Evolutionary conservation across 2,797 vertebrate species (phyloP), one percentile per base, ranked within the genome.

Genomic region (Rhinella marina): DNA sequence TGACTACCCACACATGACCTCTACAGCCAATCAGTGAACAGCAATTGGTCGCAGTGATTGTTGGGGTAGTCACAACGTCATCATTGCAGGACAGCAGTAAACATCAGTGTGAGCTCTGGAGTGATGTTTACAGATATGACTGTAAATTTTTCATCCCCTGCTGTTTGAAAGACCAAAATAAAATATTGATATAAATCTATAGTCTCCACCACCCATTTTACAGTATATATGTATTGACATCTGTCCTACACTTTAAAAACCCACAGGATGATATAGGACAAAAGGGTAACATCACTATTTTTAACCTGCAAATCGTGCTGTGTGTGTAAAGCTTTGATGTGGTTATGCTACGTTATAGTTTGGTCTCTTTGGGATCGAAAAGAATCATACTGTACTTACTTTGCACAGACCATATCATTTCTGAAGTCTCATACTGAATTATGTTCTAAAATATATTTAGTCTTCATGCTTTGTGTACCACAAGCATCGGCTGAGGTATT

Each of bases 351-450:
- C 32, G 21, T 41, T 64, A 12, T 57, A 77, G 14, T 57, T 25
- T 76, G 79, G 82, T 78, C 29, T 78, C 62, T 62, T 79, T 79
- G 85, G 73, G 73, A 82, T 89, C 70, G 78, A 86, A 82, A 64
- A 82, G 66, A 82, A 59, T 48, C 48, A 85, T 76, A 25, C 78
- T 82, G 78, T 89, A 85, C 78, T 86, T 86, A 88, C 19, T 50
- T 66, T 59, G 25, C 19, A 78, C 19, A 83, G 85, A 89, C 84
- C 88, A 83, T 89, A 76, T 89, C 81, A 89, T 89, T 89, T 89
- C 62, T 83, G 13, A 61, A 83, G 66, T 77, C 85, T 56, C 85
- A 83, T 70, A 68, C 72, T 32, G 61, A 82, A 59, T 70, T 76
- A 82, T 78, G 61, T 76, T 59, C 21, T 72, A 86, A 85, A 86